Evolutionary conservation across 30 jellyfish, hydroid and myxozoan species (phyloP), one percentile per base, ranked within the genome.

Genomic region (Haliclystus octoradiatus): DNA sequence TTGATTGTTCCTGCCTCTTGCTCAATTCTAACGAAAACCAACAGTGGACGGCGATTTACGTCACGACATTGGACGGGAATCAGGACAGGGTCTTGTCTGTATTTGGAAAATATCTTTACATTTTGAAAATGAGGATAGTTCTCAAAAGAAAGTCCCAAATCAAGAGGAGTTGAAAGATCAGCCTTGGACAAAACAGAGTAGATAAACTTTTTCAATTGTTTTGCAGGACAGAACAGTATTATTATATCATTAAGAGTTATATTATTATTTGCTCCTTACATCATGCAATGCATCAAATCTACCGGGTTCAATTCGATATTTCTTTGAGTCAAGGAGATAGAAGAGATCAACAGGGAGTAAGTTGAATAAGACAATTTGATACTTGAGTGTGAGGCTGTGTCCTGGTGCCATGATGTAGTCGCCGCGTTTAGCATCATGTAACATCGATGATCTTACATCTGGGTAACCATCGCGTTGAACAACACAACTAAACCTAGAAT

Each of bases 261-360:
- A n/a, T n/a, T n/a, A n/a, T n/a, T n/a, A n/a, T n/a, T n/a, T n/a
- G n/a, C n/a, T n/a, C n/a, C 24, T 28, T 0, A 7, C 94, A 49
- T 29, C 50, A 53, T 90, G 94, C 62, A 90, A 67, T 0, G 99
- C 95, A 19, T 69, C 81, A n/a, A 75, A 57, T 26, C 78, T 84
- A 33, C 95, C 99, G n/a, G 99, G 86, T 71, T 77, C 81, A 50
- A 90, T 79, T 63, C 94, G 72, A 50, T 77, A 83, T 52, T 85
- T 63, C 30, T 13, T 35, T 28, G 95, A 78, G 0, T 31, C 66
- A 62, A 90, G 52, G 62, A 74, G 52, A 65, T 76, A 90, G 2
- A 85, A 76, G 40, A 90, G 84, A 31, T 90, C 99, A 15, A 82
- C 91, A 15, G 99, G 99, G 12, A 90, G 84, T 31, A 71, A 50